Percentiles rank a stretch among this genome's conserved stretches.
These are phyloP conservation scores for Climacteris rufus DNA, from an alignment of 2,113 vertebrate species.

Conservation along the genomic window DNA sequence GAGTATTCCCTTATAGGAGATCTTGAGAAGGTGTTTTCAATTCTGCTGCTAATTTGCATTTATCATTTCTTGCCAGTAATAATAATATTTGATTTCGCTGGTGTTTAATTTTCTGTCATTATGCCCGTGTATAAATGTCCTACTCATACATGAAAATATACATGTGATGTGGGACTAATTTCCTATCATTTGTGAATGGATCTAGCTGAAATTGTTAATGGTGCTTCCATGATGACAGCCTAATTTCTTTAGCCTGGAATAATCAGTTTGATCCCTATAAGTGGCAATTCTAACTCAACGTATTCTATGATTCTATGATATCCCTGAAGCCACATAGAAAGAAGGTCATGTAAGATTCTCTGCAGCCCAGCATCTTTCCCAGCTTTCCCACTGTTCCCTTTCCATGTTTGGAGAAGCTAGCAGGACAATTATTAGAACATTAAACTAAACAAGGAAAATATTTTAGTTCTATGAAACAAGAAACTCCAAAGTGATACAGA, in stretches of 20 bases:
- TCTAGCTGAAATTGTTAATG: neutral
- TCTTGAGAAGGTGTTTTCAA: constrained; percentile 64
- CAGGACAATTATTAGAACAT: neutral
- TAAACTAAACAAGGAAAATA: neutral
- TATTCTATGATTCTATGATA: neutral
- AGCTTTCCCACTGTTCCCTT: neutral
- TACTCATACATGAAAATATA: constrained; percentile 34
- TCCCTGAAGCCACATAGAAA: neutral
- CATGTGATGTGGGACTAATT: neutral
- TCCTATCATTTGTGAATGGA: constrained; percentile 8
- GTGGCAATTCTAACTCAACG: neutral
- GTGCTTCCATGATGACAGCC: neutral
- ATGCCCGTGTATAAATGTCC: neutral
- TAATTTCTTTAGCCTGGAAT: neutral
- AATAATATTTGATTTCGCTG: constrained; percentile 46
- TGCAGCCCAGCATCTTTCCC: neutral
- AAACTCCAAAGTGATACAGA: fast-evolving
- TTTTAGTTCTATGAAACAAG: neutral
- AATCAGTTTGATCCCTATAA: neutral
- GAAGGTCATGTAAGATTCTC: neutral
- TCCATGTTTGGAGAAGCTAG: neutral
- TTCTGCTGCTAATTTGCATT: constrained; percentile 66
- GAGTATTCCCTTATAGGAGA: constrained; percentile 41
- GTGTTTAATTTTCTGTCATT: constrained; percentile 37
- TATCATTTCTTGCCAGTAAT: constrained; percentile 61